Evolutionary conservation across 2,113 vertebrate species (phyloP).

Genomic region (Ptyas mucosa): DNA sequence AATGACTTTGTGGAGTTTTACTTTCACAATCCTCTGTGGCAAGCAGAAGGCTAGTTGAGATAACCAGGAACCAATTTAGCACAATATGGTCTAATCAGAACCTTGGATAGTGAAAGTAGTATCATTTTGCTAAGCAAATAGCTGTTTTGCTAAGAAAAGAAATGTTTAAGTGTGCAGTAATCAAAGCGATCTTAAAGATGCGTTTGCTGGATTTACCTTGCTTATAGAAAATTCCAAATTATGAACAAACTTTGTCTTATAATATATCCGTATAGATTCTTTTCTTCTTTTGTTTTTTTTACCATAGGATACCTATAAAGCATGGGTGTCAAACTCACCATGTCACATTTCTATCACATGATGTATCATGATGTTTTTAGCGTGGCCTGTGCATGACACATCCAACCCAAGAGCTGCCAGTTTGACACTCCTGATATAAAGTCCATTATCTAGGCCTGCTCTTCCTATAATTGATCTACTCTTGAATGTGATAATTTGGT

Average conservation of each 20-base stretch:
- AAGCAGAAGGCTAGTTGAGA: not conserved
- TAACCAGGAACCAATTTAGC: not conserved
- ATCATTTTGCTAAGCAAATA: not conserved
- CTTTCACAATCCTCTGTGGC: not conserved
- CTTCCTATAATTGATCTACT: not conserved
- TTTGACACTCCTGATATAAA: no score
- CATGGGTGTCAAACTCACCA: no score
- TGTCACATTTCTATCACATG: no score
- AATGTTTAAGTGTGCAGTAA: not conserved
- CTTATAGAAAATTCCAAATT: not conserved
- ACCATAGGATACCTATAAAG: no score
- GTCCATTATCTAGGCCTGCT: not conserved
- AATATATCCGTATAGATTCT: no score
- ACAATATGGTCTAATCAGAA: not conserved
- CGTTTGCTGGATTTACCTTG: not conserved
- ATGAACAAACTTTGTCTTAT: not conserved
- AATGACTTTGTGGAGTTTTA: not conserved
- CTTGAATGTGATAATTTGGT: not conserved
- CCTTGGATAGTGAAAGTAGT: not conserved
- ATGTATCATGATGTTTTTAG: no score
- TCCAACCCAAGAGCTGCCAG: fast-evolving
- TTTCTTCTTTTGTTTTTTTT: no score
- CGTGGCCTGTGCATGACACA: no score
- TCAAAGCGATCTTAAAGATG: not conserved
- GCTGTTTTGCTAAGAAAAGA: not conserved